Percentiles rank a stretch among this genome's conserved stretches.
Evolutionary conservation across 2,797 vertebrate genomes (phyloP).

Genomic region (Eulemur mongoz): DNA sequence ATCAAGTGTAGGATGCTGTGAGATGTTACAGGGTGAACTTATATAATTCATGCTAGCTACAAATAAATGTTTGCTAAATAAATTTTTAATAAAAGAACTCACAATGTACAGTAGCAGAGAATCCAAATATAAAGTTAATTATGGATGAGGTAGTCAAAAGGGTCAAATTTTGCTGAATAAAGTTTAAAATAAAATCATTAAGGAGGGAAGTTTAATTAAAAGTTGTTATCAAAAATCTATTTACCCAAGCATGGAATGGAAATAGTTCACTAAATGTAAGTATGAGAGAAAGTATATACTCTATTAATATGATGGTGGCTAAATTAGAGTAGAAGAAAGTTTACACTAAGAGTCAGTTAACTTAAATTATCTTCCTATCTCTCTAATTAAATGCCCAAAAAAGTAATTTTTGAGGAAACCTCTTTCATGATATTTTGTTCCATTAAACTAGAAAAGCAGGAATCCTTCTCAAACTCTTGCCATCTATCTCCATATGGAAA

Average conservation of each 20-base stretch:
- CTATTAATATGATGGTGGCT: neutral
- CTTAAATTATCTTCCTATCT: neutral
- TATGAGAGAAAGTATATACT: neutral
- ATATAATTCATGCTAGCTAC: neutral
- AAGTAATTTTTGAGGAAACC: neutral
- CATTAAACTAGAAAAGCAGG: neutral
- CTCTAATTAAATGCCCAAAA: neutral
- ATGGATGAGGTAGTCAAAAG: neutral
- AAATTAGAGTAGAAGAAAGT: neutral
- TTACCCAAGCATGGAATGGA: neutral
- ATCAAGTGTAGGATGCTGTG: rapidly evolving
- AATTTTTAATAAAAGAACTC: conserved; percentile 13
- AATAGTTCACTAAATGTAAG: neutral
- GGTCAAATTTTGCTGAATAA: conserved; percentile 29
- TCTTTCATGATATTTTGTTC: neutral
- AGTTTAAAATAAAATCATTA: conserved; percentile 41
- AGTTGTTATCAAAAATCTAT: conserved; percentile 41
- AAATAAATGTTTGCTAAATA: neutral
- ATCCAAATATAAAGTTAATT: conserved; percentile 15
- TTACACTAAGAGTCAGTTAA: neutral
- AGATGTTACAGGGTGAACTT: neutral
- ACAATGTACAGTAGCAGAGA: neutral
- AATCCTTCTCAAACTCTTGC: neutral
- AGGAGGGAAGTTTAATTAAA: neutral
- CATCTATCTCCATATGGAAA: neutral